Evolutionary conservation across 2,113 vertebrate species (phyloP), one percentile per base, ranked within the genome.

Genomic region (Seriola quinqueradiata): DNA sequence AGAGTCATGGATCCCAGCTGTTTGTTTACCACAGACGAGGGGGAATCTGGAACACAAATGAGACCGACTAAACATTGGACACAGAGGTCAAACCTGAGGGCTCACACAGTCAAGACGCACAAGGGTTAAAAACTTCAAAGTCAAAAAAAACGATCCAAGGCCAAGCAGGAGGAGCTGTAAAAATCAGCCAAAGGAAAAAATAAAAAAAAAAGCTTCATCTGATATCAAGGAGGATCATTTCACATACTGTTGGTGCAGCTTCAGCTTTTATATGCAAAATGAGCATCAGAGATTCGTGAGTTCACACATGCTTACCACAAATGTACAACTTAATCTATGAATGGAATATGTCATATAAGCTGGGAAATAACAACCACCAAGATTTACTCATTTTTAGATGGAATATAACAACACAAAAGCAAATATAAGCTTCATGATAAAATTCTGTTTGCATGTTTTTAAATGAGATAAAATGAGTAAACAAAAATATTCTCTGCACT

Each of bases 1-100:
- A 99, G 97, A 95, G 96, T 97, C 97, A 98, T 97, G 96, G 97
- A 98, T 97, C 97, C 97, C 93, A 99, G 97, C 96, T 98, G 97
- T 97, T 97, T 97, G 97, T 98, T 98, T 95, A 98, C 97, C 96
- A 97, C 96, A 95, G 97, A 97, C 92, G 97, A 97, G 94, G 98
- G 97, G 92, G 97, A 99, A 98, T 98, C 98, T 99, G 98, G 96
- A 98, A 98, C 95, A 97, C 96, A 97, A 97, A 98, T 6, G 87
- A 97, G 92, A 97, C 93, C 92, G 95, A 94, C 96, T 96, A 94
- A 96, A 95, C 95, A 96, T 95, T 91, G 82, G 74, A 95, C 94
- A 86, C 77, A 66, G 52, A 66, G 69, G 78, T 87, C 78, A 84
- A 59, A 88, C 80, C 71, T 55, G 67, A 88, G 63, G 59, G 32